A percentile compares a stretch with the other conserved stretches of the same genome.
Conservation (phyloP, 2,888 invertebrate species). For the Calameuta idolon region DNA sequence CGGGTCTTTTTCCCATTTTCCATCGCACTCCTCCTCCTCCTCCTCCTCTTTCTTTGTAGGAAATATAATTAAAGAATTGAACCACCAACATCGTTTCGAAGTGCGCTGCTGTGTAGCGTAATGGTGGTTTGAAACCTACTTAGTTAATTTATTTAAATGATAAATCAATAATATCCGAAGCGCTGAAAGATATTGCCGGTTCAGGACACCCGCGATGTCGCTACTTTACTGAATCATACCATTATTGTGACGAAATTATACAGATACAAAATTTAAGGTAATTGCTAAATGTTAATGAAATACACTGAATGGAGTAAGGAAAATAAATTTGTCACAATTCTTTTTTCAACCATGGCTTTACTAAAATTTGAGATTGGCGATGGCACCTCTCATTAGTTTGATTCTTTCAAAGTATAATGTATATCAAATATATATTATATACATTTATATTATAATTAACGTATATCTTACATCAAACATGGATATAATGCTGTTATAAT, state of each 20-base stretch:
- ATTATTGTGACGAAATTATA: constrained; percentile 14
- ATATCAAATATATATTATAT: neutral
- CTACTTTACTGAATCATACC: too few species aligned
- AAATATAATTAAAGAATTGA: constrained; percentile 34
- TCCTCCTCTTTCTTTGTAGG: constrained; percentile 34
- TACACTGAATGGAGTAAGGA: constrained; percentile 15
- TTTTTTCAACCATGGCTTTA: too few species aligned
- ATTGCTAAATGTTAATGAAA: constrained; percentile 25
- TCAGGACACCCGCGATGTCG: neutral
- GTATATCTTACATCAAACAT: too few species aligned
- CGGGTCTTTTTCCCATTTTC: constrained; percentile 13
- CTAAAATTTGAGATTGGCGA: too few species aligned
- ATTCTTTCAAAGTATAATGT: constrained; percentile 1
- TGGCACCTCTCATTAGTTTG: neutral
- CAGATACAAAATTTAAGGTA: constrained; percentile 18
- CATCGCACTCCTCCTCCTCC: constrained; percentile 14
- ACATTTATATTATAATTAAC: neutral
- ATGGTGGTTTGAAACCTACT: constrained; percentile 47
- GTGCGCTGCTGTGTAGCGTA: constrained; percentile 59
- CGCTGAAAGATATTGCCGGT: constrained; percentile 17
- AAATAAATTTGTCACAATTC: neutral
- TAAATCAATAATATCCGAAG: constrained; percentile 31
- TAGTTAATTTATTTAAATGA: constrained; percentile 64
- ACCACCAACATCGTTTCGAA: constrained; percentile 24
- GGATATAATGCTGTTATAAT: too few species aligned